phyloP scores from a whole-genome alignment of 2,113 vertebrate genomes.

The Marmota monax region DNA sequence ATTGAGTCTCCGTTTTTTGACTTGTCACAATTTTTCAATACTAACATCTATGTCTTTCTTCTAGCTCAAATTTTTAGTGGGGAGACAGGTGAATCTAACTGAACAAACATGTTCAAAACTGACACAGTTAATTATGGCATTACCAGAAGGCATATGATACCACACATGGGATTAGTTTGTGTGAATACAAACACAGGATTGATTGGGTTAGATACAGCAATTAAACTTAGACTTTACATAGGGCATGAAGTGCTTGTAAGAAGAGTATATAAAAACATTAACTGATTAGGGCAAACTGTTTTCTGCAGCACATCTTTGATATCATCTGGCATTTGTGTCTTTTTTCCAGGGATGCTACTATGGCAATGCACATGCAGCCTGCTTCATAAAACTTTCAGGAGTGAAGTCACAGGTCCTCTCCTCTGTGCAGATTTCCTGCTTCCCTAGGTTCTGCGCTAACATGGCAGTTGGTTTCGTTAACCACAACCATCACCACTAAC shows the following conservation, averaged over 20 bases:
- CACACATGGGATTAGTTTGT: not conserved
- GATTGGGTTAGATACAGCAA: not conserved
- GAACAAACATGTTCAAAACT: not conserved
- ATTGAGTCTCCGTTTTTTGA: not conserved
- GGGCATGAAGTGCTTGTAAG: not conserved
- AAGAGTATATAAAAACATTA: not conserved
- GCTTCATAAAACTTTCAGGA: not conserved
- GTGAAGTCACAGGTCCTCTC: not conserved
- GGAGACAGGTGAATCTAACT: not conserved
- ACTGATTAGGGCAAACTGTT: not conserved
- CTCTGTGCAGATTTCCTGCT: not conserved
- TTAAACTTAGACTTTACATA: not conserved
- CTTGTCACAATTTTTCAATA: not conserved
- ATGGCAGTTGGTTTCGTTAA: not conserved
- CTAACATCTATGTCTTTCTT: not conserved
- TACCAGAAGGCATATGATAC: not conserved
- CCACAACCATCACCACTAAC: not conserved
- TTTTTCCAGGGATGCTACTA: rapidly evolving
- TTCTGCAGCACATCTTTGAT: not conserved
- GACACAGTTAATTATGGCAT: not conserved
- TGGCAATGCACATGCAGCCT: rapidly evolving
- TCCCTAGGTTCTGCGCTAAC: not conserved
- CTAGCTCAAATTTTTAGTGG: not conserved
- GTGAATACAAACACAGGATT: not conserved
- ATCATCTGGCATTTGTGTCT: not conserved